These are phyloP conservation scores for Apotomis capreana DNA, from an alignment of 2,888 invertebrate species.

Conservation along the genomic window DNA sequence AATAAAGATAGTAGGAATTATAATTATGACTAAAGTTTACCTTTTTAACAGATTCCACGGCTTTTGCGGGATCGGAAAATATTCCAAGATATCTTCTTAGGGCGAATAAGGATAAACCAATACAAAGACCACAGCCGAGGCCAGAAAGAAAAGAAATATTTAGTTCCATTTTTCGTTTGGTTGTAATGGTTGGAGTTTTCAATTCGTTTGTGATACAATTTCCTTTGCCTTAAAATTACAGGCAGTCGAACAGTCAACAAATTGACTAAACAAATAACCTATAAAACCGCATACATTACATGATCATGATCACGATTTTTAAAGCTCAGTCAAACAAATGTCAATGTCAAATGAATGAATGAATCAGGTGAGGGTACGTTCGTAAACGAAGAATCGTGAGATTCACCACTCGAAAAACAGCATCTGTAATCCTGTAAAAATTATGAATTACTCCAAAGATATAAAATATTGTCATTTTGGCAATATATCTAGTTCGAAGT, in stretches of 20 bases:
- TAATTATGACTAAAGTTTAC: constrained; percentile 48
- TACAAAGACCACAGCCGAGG: constrained; percentile 73
- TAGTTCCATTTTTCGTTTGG: constrained; percentile 70
- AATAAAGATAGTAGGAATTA: too few species aligned
- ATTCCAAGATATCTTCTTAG: constrained; percentile 62
- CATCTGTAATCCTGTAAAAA: too few species aligned
- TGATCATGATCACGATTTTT: not conserved
- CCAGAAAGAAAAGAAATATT: constrained; percentile 71
- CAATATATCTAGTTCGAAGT: too few species aligned
- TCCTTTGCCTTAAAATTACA: not conserved
- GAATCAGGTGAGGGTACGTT: too few species aligned
- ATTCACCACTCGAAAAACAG: too few species aligned
- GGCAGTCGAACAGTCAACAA: not conserved
- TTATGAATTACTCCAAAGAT: too few species aligned
- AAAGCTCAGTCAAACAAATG: not conserved
- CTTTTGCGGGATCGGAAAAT: constrained; percentile 54
- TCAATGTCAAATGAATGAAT: too few species aligned
- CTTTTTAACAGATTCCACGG: constrained; percentile 53
- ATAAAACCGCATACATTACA: not conserved
- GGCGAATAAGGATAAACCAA: constrained; percentile 73
- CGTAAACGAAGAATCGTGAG: too few species aligned
- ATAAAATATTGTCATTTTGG: too few species aligned
- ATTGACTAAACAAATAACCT: not conserved
- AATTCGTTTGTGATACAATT: not conserved
- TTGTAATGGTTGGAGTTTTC: constrained; percentile 56